Conservation (phyloP, 2,888 invertebrate genomes). For the Hypomecis punctinalis region DNA sequence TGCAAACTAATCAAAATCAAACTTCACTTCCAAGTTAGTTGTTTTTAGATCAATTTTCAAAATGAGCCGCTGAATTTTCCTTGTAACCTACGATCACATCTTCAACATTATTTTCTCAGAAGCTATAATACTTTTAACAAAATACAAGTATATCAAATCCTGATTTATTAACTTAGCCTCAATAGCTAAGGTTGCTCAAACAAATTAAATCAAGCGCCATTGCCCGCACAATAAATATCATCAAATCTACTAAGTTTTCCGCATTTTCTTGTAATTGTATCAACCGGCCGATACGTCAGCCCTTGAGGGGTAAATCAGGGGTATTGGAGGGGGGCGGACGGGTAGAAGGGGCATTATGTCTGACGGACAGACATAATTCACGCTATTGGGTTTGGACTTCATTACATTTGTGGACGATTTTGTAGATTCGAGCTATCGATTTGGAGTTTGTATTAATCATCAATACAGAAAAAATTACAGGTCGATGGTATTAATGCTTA, state of each 20-base stretch:
- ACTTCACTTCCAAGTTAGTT: too few relatives aligned
- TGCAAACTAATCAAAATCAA: too few relatives aligned
- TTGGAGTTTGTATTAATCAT: constrained; percentile 8
- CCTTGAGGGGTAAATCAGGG: background rate
- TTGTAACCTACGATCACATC: too few relatives aligned
- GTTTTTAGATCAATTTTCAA: too few relatives aligned
- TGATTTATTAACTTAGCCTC: background rate
- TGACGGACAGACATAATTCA: constrained; percentile 28
- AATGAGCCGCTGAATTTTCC: too few relatives aligned
- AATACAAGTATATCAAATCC: background rate
- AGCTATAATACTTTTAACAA: background rate
- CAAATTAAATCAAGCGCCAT: constrained; percentile 24
- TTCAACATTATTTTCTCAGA: background rate
- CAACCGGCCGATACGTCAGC: constrained; percentile 32
- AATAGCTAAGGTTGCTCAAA: constrained; percentile 8
- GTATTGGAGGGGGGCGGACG: background rate
- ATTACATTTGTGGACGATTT: constrained; percentile 50
- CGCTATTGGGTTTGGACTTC: constrained; percentile 24
- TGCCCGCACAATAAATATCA: constrained; percentile 30
- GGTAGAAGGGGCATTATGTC: constrained; percentile 17
- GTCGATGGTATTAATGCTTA: too few relatives aligned
- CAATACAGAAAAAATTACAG: too few relatives aligned
- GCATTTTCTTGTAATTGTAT: constrained; percentile 30
- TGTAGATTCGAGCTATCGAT: constrained; percentile 43
- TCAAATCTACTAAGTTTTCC: constrained; percentile 30